Evolutionary conservation across 2,113 vertebrate genomes (phyloP).

Genomic region (Syngnathus scovelli): DNA sequence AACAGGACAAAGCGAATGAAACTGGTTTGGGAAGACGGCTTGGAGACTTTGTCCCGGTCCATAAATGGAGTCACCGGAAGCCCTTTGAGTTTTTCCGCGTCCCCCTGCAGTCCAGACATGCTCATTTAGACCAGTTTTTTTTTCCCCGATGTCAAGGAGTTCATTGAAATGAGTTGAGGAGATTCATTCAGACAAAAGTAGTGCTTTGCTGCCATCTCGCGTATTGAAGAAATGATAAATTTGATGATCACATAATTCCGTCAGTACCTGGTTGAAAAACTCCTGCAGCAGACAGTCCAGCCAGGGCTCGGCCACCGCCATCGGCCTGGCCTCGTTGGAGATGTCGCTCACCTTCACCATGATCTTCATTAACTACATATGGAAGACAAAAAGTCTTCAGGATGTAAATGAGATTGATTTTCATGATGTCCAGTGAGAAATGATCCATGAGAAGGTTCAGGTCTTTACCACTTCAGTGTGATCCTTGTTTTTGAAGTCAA

Average conservation of each 20-base stretch:
- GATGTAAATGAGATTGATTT: background rate
- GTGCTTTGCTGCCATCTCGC: background rate
- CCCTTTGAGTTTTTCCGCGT: conserved; percentile 72
- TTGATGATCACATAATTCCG: background rate
- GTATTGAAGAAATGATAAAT: too few species aligned
- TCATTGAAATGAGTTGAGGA: background rate
- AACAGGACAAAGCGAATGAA: conserved; percentile 73
- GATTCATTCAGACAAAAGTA: background rate
- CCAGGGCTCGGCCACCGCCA: conserved; percentile 73
- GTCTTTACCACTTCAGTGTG: conserved; percentile 69
- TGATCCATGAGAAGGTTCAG: background rate
- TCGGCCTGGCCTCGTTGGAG: conserved; percentile 71
- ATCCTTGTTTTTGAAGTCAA: conserved; percentile 69
- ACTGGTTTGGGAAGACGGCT: conserved; percentile 70
- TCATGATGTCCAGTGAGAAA: background rate
- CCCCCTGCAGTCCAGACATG: conserved; percentile 54
- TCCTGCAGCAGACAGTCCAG: conserved; percentile 74
- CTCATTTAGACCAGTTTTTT: too few species aligned
- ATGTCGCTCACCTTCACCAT: conserved; percentile 76
- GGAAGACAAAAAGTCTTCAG: background rate
- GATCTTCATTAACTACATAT: conserved; percentile 68
- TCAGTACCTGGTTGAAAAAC: conserved; percentile 74
- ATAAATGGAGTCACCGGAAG: conserved; percentile 73
- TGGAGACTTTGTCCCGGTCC: conserved; percentile 74
- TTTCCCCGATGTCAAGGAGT: too few species aligned